Conservation (phyloP, 2,113 vertebrate species). For the Sialia sialis region DNA sequence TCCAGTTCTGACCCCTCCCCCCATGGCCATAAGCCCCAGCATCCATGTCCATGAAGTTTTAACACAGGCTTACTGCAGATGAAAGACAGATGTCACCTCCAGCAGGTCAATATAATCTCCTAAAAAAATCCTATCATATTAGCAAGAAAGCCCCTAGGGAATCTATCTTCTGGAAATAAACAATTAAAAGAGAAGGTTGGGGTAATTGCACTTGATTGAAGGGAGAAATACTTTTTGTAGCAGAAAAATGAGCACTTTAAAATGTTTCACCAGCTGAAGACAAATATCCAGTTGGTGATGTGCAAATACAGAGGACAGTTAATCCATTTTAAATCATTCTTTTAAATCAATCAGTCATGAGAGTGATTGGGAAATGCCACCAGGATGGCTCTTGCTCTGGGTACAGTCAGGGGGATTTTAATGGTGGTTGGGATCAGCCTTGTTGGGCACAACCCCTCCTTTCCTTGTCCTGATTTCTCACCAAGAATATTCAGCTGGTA, state of each 20-base stretch:
- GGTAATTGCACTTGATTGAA: conserved; percentile 13
- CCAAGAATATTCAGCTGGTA: background rate
- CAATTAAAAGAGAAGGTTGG: background rate
- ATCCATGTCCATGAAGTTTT: background rate
- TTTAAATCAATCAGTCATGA: background rate
- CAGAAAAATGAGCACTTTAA: conserved; percentile 51
- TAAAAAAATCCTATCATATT: background rate
- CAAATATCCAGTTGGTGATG: background rate
- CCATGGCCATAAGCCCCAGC: background rate
- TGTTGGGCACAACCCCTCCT: background rate
- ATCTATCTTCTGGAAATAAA: background rate
- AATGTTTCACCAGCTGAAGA: background rate
- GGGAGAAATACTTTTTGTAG: conserved; percentile 3
- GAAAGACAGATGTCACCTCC: background rate
- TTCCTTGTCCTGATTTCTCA: background rate
- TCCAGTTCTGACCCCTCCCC: background rate
- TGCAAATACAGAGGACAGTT: background rate
- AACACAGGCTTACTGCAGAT: background rate
- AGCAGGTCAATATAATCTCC: background rate
- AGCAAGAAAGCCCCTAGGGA: background rate
- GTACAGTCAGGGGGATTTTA: accelerated
- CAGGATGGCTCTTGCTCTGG: background rate
- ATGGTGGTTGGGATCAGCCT: background rate
- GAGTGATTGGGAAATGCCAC: background rate
- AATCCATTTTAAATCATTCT: background rate